Evolutionary conservation across 2,113 vertebrate genomes (phyloP).

Genomic region (Paradisaea rubra): DNA sequence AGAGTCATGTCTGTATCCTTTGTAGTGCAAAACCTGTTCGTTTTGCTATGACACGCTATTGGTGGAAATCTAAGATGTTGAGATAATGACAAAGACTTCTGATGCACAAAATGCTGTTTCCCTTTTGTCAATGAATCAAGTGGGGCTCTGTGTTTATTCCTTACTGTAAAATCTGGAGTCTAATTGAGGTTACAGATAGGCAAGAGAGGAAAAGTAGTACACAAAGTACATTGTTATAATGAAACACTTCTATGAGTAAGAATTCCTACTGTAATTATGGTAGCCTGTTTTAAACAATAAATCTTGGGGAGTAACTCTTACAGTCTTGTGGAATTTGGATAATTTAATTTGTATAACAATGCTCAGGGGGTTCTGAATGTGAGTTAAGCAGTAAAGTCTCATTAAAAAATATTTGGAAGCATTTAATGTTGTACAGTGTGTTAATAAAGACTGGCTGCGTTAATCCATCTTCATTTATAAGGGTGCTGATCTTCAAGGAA

Average conservation of each 20-base stretch:
- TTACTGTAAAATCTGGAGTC: neutral
- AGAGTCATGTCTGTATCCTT: constrained; percentile 84
- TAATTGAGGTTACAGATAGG: neutral
- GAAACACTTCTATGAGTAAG: neutral
- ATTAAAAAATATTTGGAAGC: neutral
- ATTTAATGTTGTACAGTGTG: neutral
- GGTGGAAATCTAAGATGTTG: neutral
- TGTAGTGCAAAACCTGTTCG: neutral
- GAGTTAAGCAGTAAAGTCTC: neutral
- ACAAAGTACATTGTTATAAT: neutral
- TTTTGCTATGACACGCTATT: neutral
- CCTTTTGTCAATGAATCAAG: neutral
- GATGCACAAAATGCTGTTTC: neutral
- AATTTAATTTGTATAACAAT: neutral
- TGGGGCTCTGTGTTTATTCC: neutral
- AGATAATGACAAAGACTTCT: neutral
- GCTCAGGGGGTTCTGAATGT: neutral
- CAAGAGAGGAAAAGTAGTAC: neutral
- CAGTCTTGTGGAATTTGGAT: neutral
- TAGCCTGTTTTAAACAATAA: neutral
- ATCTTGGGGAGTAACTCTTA: neutral
- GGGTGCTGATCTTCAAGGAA: neutral
- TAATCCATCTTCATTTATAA: neutral
- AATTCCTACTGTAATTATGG: neutral
- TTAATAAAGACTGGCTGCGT: neutral